Evolutionary conservation across 2,113 vertebrate genomes (phyloP).

Genomic region (Thomomys bottae): DNA sequence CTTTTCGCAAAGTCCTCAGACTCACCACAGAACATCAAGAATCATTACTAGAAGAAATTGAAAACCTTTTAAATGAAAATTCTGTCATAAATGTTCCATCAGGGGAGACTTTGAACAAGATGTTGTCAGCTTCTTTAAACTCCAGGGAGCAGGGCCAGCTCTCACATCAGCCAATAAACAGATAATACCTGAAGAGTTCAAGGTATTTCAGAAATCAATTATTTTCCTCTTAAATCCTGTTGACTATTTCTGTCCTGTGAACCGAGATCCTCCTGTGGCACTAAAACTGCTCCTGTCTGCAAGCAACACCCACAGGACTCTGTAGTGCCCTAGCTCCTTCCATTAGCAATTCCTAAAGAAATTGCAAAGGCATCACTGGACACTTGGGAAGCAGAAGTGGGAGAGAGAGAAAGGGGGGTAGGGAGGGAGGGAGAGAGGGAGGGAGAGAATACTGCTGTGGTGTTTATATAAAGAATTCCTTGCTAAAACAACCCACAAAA

Average conservation of each 20-base stretch:
- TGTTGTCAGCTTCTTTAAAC: neutral
- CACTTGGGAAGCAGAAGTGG: neutral
- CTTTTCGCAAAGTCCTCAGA: constrained; percentile 22
- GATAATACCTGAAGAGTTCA: constrained; percentile 46
- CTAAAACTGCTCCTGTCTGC: neutral
- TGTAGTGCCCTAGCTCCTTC: neutral
- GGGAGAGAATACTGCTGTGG: neutral
- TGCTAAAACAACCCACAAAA: neutral
- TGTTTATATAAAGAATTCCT: neutral
- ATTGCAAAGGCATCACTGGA: neutral
- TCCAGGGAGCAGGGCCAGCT: neutral
- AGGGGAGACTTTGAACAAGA: neutral
- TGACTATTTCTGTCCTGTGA: neutral
- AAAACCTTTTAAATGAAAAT: constrained; percentile 31
- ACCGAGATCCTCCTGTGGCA: neutral
- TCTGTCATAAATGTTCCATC: neutral
- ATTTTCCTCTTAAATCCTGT: constrained; percentile 39
- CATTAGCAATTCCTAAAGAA: neutral
- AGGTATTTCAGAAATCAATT: constrained; percentile 45
- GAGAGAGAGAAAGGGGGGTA: neutral
- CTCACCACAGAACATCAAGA: neutral
- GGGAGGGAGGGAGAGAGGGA: neutral
- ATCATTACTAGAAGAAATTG: neutral
- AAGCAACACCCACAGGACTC: neutral
- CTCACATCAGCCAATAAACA: constrained; percentile 39